Percentiles rank a stretch among this genome's conserved stretches.
phyloP scores from a whole-genome alignment of 2,888 invertebrate species.

The Iselma pallidipennis region DNA sequence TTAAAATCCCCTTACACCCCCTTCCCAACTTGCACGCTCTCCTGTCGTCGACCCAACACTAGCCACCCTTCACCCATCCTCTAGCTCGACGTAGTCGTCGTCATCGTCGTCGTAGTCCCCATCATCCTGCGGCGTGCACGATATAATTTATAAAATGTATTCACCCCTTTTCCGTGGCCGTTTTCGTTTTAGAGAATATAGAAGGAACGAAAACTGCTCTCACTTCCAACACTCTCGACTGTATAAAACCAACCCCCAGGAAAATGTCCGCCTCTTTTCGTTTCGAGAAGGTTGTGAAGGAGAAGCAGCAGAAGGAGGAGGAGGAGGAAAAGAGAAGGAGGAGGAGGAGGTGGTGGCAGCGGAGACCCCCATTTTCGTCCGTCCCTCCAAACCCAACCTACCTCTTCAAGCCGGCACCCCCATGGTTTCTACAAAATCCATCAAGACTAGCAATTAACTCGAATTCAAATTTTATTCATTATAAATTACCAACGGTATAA shows the following conservation, averaged over 20 bases:
- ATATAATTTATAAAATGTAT: slow-evolving; percentile 53
- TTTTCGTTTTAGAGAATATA: background rate
- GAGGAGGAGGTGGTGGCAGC: no score
- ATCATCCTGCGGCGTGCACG: slow-evolving; percentile 30
- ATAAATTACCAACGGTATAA: slow-evolving; percentile 57
- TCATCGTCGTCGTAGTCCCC: no score
- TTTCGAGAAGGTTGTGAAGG: background rate
- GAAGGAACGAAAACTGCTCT: background rate
- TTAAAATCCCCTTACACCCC: slow-evolving; percentile 43
- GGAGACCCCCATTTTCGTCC: no score
- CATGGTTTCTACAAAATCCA: slow-evolving; percentile 49
- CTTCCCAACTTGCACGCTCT: slow-evolving; percentile 6
- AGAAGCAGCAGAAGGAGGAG: background rate
- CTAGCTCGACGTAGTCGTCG: background rate
- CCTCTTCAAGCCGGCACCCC: slow-evolving; percentile 16
- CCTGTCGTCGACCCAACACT: background rate
- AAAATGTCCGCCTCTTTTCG: slow-evolving; percentile 47
- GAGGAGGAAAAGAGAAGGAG: background rate
- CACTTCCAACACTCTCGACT: slow-evolving; percentile 1
- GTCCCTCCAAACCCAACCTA: background rate
- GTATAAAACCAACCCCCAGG: slow-evolving; percentile 17
- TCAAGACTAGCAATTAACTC: slow-evolving; percentile 57
- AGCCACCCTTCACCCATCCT: slow-evolving; percentile 5
- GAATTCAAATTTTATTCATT: slow-evolving; percentile 59
- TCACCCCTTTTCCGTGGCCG: slow-evolving; percentile 46